Percentiles rank a stretch among this genome's conserved stretches.
phyloP scores from a whole-genome alignment of 1,140 invertebrate genomes.

The Bombus balteatus region DNA sequence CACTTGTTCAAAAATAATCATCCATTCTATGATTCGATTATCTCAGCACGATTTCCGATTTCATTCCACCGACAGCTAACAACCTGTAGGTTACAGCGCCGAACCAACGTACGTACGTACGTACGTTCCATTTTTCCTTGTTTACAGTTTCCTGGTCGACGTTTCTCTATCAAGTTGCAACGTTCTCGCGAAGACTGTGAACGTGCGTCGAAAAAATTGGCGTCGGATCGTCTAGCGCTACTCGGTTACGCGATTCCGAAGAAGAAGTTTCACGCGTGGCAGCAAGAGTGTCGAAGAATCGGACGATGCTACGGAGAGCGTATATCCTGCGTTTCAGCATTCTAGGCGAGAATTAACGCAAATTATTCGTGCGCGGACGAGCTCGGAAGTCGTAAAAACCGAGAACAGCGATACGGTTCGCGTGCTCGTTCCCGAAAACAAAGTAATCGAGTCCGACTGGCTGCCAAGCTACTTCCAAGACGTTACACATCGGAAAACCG shows the following conservation, averaged over 20 bases:
- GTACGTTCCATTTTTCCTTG: too few relatives aligned
- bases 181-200: too few relatives aligned
- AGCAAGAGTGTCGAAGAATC: too few relatives aligned
- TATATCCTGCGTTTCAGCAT: background rate
- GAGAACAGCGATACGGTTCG: background rate
- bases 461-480: background rate
- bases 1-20: too few relatives aligned
- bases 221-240: background rate
- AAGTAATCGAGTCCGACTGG: background rate
- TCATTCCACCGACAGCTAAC: too few relatives aligned
- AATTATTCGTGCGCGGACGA: slow-evolving; percentile 12
- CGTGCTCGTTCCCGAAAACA: background rate
- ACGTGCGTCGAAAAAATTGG: too few relatives aligned
- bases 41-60: too few relatives aligned
- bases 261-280: too few relatives aligned
- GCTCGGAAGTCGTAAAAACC: slow-evolving; percentile 14
- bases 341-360: background rate
- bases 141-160: background rate
- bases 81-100: too few relatives aligned
- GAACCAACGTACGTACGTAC: too few relatives aligned
- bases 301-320: slow-evolving; percentile 19
- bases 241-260: background rate
- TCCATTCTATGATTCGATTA: too few relatives aligned
- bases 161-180: background rate
- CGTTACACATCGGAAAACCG: background rate